These are phyloP conservation scores for Hydrotaea diabolus DNA, from an alignment of 2,888 invertebrate species.

Conservation along the genomic window DNA sequence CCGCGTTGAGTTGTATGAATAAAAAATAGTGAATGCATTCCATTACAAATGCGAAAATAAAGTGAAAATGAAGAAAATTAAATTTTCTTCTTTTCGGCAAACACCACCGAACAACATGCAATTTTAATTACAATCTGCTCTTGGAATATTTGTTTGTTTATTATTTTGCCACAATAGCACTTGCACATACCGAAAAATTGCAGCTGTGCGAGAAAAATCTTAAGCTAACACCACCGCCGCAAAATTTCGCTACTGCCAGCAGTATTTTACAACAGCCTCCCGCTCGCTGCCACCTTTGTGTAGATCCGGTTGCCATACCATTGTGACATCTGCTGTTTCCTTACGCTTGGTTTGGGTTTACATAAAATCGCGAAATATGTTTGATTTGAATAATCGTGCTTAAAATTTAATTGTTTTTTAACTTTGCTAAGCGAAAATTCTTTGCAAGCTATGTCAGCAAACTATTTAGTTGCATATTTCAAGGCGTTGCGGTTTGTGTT, in stretches of 20 bases:
- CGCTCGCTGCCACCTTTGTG: too few relatives aligned
- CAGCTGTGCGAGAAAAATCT: neutral
- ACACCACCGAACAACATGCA: slow-evolving; percentile 63
- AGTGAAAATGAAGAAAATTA: slow-evolving; percentile 17
- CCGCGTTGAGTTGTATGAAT: neutral
- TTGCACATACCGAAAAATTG: neutral
- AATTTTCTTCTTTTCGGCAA: slow-evolving; percentile 23
- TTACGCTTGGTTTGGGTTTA: too few relatives aligned
- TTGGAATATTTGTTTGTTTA: slow-evolving; percentile 44
- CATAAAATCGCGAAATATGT: neutral
- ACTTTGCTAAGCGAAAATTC: too few relatives aligned
- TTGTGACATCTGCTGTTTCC: neutral
- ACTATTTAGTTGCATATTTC: slow-evolving; percentile 52
- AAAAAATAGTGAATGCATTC: slow-evolving; percentile 8
- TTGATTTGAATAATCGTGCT: slow-evolving; percentile 37
- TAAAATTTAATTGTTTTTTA: slow-evolving; percentile 46
- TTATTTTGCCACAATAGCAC: slow-evolving; percentile 33
- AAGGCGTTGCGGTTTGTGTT: slow-evolving; percentile 42
- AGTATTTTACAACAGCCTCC: neutral
- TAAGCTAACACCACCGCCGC: neutral
- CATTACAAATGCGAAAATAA: slow-evolving; percentile 21
- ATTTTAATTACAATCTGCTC: slow-evolving; percentile 65
- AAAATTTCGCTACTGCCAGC: neutral
- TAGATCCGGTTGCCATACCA: neutral
- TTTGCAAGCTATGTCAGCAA: too few relatives aligned